Percentiles rank a stretch among this genome's conserved stretches.
Conservation (phyloP, 2,888 invertebrate species). For the Drosophila subquinaria region DNA sequence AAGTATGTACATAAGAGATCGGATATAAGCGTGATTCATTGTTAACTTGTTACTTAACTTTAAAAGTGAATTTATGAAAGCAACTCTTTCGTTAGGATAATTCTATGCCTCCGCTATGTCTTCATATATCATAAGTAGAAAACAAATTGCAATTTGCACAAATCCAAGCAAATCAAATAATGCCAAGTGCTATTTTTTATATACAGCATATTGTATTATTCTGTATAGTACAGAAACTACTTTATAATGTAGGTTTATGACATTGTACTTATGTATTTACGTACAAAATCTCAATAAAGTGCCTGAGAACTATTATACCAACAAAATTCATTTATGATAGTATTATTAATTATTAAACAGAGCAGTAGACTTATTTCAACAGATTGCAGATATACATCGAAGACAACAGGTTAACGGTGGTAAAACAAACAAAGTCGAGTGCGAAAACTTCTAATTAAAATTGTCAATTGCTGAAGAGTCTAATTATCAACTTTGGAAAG, state of each 20-base stretch:
- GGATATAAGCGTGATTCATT: constrained; percentile 53
- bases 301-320: constrained; percentile 63
- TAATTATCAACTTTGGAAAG: constrained; percentile 44
- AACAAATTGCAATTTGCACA: constrained; percentile 60
- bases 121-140: constrained; percentile 50
- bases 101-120: constrained; percentile 55
- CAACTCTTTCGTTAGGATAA: constrained; percentile 34
- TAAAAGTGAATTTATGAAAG: constrained; percentile 40
- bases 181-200: constrained; percentile 50
- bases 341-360: not conserved
- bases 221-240: constrained; percentile 29
- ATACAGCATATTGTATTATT: constrained; percentile 35
- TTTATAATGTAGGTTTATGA: constrained; percentile 37
- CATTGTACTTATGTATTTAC: constrained; percentile 57
- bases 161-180: constrained; percentile 41
- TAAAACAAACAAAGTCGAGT: constrained; percentile 33
- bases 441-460: constrained; percentile 44
- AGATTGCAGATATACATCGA: constrained; percentile 13
- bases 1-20: constrained; percentile 34
- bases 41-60: constrained; percentile 55
- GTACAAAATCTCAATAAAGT: constrained; percentile 75
- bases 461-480: constrained; percentile 49
- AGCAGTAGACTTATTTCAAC: constrained; percentile 16
- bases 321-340: constrained; percentile 1
- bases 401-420: constrained; percentile 22